A percentile compares a stretch with the other conserved stretches of the same genome.
Evolutionary conservation across 30 jellyfish, hydroid and myxozoan genomes (phyloP).

Genomic region (Aurelia sp.): DNA sequence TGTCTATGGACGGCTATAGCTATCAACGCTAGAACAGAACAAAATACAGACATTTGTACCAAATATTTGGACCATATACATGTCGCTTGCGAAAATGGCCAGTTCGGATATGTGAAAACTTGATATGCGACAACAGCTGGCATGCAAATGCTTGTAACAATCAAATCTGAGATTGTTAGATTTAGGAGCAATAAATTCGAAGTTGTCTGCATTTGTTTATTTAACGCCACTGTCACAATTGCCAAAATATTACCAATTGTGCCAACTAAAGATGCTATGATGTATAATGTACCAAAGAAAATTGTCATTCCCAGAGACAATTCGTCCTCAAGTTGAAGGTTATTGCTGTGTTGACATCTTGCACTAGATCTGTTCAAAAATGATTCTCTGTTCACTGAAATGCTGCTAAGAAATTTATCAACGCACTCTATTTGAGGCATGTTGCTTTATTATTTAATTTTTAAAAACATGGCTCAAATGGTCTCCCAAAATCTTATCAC

Average conservation of each 20-base stretch:
- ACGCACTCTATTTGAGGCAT: slow-evolving; percentile 48
- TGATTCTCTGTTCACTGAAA: slow-evolving; percentile 51
- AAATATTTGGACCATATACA: slow-evolving; percentile 61
- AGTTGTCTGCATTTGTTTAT: slow-evolving; percentile 63
- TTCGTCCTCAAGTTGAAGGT: slow-evolving; percentile 30
- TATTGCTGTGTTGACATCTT: not conserved
- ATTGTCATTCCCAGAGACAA: slow-evolving; percentile 27
- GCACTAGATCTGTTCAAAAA: not conserved
- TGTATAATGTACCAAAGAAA: slow-evolving; percentile 53
- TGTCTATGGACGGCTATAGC: slow-evolving; percentile 57
- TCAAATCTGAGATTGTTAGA: slow-evolving; percentile 54
- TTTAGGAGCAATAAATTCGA: slow-evolving; percentile 54
- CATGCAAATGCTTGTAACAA: slow-evolving; percentile 74
- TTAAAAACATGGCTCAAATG: too few relatives aligned
- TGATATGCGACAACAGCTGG: slow-evolving; percentile 63
- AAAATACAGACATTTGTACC: slow-evolving; percentile 58
- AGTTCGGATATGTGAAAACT: slow-evolving; percentile 71
- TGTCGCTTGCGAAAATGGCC: slow-evolving; percentile 56
- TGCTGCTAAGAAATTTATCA: slow-evolving; percentile 49
- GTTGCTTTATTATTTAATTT: not conserved
- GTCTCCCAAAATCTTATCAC: too few relatives aligned
- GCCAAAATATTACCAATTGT: slow-evolving; percentile 66
- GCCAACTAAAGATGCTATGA: slow-evolving; percentile 53
- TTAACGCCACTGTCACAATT: slow-evolving; percentile 36
- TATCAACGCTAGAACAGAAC: slow-evolving; percentile 43